phyloP scores from a whole-genome alignment of 2,888 invertebrate genomes.

The Galerucella pusilla region DNA sequence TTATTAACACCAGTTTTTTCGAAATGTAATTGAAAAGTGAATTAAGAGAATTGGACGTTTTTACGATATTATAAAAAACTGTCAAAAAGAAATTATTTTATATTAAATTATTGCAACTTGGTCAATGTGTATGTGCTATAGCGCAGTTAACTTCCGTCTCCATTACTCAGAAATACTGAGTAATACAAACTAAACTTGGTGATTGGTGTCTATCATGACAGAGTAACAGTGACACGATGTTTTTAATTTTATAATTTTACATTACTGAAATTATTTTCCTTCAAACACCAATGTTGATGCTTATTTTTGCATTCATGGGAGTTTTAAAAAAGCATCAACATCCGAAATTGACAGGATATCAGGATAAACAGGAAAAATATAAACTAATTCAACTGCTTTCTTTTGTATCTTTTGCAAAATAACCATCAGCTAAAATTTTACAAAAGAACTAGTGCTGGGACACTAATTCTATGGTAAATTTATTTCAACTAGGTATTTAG shows the following conservation, averaged over 20 bases:
- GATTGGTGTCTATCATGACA: slow-evolving; percentile 29
- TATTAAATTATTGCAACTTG: slow-evolving; percentile 15
- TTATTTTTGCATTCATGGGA: not conserved
- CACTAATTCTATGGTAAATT: slow-evolving; percentile 46
- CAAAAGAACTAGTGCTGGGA: slow-evolving; percentile 54
- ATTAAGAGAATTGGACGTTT: slow-evolving; percentile 29
- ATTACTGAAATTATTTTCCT: slow-evolving; percentile 25
- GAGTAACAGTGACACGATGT: slow-evolving; percentile 26
- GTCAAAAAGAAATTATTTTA: not conserved
- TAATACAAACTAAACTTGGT: slow-evolving; percentile 48
- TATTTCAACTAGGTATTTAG: slow-evolving; percentile 36
- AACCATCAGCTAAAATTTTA: slow-evolving; percentile 39
- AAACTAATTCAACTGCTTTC: slow-evolving; percentile 49
- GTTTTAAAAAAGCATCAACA: slow-evolving; percentile 16
- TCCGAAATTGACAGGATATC: slow-evolving; percentile 44
- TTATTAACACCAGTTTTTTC: not conserved
- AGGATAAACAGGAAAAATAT: slow-evolving; percentile 39
- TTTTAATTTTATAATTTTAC: slow-evolving; percentile 33
- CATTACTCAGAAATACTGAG: slow-evolving; percentile 41
- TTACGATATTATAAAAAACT: not conserved
- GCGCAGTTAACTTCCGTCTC: slow-evolving; percentile 40
- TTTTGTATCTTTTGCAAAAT: slow-evolving; percentile 38
- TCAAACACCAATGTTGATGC: slow-evolving; percentile 19
- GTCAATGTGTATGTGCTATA: slow-evolving; percentile 19
- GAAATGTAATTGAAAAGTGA: slow-evolving; percentile 2